These are phyloP conservation scores for Gadopsis marmoratus DNA, from an alignment of 2,797 vertebrate species.

Conservation along the genomic window DNA sequence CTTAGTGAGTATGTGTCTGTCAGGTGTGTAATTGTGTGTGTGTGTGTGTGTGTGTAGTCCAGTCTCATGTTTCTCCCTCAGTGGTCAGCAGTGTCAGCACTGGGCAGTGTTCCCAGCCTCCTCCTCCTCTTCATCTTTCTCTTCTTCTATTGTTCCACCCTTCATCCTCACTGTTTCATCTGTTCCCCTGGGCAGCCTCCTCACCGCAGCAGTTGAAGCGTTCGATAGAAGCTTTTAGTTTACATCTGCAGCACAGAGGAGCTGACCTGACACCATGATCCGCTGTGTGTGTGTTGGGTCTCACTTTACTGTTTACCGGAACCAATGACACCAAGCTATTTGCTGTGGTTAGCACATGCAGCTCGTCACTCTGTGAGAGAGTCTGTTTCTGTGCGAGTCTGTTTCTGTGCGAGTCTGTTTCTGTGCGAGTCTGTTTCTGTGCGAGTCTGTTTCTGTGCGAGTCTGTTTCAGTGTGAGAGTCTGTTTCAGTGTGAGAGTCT, in stretches of 20 bases:
- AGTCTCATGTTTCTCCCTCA: conserved; percentile 39
- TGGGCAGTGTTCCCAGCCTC: conserved; percentile 18
- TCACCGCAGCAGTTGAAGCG: conserved; percentile 70
- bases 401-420: conserved; percentile 11
- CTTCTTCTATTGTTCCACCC: background rate
- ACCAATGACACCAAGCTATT: conserved; percentile 63
- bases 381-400: background rate
- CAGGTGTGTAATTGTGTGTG: conserved; percentile 6
- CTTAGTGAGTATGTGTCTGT: conserved; percentile 1
- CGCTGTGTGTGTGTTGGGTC: conserved; percentile 12
- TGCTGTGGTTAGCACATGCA: conserved; percentile 66
- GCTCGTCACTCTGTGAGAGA: background rate
- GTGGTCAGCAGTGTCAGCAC: conserved; percentile 38
- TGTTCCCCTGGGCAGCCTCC: conserved; percentile 39
- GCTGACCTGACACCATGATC: conserved; percentile 73
- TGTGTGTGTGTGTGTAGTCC: conserved; percentile 4
- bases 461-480: too few relatives aligned
- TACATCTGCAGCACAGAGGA: conserved; percentile 82
- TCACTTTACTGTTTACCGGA: conserved; percentile 74
- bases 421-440: too few relatives aligned
- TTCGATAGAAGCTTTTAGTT: conserved; percentile 86
- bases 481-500: too few relatives aligned
- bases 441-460: too few relatives aligned
- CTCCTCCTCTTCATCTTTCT: background rate
- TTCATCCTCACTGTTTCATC: background rate